Base-by-base conservation (phyloP, 64 coral and sea anemone genomes). In the Acropora yongei region DNA sequence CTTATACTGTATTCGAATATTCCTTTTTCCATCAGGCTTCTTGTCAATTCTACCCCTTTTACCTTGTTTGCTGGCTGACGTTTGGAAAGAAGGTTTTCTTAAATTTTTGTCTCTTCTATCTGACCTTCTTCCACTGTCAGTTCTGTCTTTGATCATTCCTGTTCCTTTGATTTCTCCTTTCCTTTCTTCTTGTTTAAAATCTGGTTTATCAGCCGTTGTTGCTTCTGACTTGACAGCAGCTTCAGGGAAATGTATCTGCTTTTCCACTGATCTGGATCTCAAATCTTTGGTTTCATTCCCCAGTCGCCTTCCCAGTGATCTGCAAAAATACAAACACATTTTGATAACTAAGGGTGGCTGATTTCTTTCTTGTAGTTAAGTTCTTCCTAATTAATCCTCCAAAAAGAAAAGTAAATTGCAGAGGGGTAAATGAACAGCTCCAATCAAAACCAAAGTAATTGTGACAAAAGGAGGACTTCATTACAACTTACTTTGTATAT, bases 221-320 rank as follows among this genome's bases (percentile, higher is more conserved):
- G 11, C 72, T 1, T 48, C 58, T 71, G 65, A 0, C 2, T 11
- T 49, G 8, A 5, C 30, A 2, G 82, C 17, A 6, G 17, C 71
- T 72, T 49, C 82, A 46, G 53, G 8, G 6, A 55, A 3, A 53
- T 83, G 41, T 46, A 71, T 85, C 43, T 69, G 82, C 46, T 44
- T 85, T 8, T 71, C 82, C 69, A 2, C 68, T 14, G 49, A 49
- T 71, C 30, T n/a, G 0, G 8, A 2, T 47, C 82, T 85, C 7
- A 68, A 48, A 71, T 85, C 82, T 72, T 18, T 85, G 46, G 63
- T 45, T 11, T 85, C 60, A 72, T 65, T 85, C 7, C 82, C 82
- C 30, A 65, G 47, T 85, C 65, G 67, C 45, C 65, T 85, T 71
- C 61, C 82, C 6, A 71, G 11, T 71, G 44, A 10, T 16, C 82